Evolutionary conservation across 2,888 invertebrate genomes (phyloP), one percentile per base, ranked within the genome.

Genomic region (Drosophila hamatofila): DNA sequence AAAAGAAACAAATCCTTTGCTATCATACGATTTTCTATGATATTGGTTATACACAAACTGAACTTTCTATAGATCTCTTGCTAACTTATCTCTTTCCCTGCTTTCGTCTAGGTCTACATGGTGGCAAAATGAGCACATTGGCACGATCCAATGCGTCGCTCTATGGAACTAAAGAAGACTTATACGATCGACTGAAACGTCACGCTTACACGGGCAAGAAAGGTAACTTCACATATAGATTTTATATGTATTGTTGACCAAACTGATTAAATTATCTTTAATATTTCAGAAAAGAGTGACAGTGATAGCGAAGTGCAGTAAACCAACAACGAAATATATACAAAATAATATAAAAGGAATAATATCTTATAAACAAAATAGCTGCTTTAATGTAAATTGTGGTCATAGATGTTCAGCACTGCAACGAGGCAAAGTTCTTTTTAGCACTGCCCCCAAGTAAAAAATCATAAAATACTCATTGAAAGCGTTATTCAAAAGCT

Each of bases 131-230:
- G 96, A 98, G 97, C 93, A 97, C 97, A 93, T 94, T 98, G 93
- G 98, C 97, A 78, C 94, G 97, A 90, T 98, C 98, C 37, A 98
- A 97, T 93, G 98, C 97, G 72, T 97, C 97, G 93, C 96, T 98
- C 92, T 98, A 98, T 92, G 98, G 98, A 81, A 97, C 97, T 90
- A 98, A 98, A 94, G 98, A 98, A 92, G 98, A 98, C 93, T 95
- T 98, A 88, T 98, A 98, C 92, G 98, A 98, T 94, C 95, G 98
- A 94, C 94, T 98, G 93, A 97, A 98, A 94, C 95, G 98, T 93
- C 98, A 98, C 94, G 98, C 98, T 92, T 98, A 98, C 93, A 95
- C 95, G 93, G 97, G 97, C 90, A 98, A 98, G 94, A 98, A 98
- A 97, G 98, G 98, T 98, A 94, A 94, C 90, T 81, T 61, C 41